phyloP scores from a whole-genome alignment of 2,888 invertebrate species.

The Habroteleia sp. region DNA sequence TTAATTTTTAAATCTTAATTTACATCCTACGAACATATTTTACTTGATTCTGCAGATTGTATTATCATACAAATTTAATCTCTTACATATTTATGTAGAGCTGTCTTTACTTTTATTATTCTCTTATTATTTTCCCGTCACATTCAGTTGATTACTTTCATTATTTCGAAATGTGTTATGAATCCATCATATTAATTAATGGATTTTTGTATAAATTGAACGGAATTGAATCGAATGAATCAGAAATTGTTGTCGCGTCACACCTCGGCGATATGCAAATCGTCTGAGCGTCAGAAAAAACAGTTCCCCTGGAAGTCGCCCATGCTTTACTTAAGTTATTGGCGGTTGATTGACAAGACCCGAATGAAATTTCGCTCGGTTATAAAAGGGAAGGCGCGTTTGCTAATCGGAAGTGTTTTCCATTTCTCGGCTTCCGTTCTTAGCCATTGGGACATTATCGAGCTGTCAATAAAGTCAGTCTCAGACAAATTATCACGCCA shows the following conservation, averaged over 20 bases:
- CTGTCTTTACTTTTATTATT: too few relatives aligned
- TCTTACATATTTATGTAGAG: too few relatives aligned
- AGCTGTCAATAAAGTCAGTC: conserved; percentile 65
- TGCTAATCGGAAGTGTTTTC: conserved; percentile 61
- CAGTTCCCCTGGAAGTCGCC: conserved; percentile 1
- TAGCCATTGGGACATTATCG: conserved; percentile 59
- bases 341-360: conserved; percentile 41
- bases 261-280: conserved; percentile 7
- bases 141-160: too few relatives aligned
- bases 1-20: too few relatives aligned
- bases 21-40: too few relatives aligned
- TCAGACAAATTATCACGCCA: conserved; percentile 64
- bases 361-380: conserved; percentile 41
- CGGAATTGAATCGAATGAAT: background rate
- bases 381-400: conserved; percentile 35
- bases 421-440: conserved; percentile 41
- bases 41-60: too few relatives aligned
- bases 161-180: too few relatives aligned
- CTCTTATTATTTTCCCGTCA: too few relatives aligned
- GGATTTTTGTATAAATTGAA: background rate
- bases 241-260: background rate
- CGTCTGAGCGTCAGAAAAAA: conserved; percentile 8
- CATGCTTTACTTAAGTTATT: conserved; percentile 21
- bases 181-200: background rate
- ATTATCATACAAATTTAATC: too few relatives aligned